These are phyloP conservation scores for Hycleus phaleratus DNA, from an alignment of 1,140 invertebrate species.

Conservation along the genomic window DNA sequence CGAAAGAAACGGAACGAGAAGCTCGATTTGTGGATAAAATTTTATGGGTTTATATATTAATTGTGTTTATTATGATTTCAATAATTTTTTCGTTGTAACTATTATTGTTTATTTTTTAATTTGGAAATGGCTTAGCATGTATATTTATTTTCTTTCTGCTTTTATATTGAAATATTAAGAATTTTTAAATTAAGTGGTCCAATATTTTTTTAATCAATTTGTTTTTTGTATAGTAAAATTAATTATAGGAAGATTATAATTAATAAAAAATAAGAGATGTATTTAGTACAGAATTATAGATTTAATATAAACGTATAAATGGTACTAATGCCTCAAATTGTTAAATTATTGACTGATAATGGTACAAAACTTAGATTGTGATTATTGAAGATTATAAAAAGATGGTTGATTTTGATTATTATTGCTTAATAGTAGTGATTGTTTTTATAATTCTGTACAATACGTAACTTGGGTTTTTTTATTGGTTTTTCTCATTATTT, in stretches of 20 bases:
- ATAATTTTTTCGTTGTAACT: too few species aligned
- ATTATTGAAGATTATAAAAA: not conserved
- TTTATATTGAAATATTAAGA: too few species aligned
- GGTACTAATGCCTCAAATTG: conserved; percentile 6
- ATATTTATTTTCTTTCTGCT: too few species aligned
- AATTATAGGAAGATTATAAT: not conserved
- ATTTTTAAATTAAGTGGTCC: not conserved
- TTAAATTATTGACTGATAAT: conserved; percentile 5
- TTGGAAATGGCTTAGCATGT: too few species aligned
- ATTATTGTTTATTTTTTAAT: too few species aligned
- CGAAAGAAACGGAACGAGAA: not conserved
- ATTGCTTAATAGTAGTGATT: conserved; percentile 6
- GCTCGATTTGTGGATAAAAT: conserved; percentile 5
- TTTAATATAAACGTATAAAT: not conserved
- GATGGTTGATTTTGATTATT: not conserved
- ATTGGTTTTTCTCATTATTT: too few species aligned
- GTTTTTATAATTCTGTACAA: conserved; percentile 13
- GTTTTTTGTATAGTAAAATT: conserved; percentile 8
- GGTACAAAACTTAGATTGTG: conserved; percentile 13
- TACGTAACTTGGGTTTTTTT: not conserved
- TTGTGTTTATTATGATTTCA: too few species aligned
- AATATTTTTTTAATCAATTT: conserved; percentile 1
- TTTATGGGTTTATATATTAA: too few species aligned
- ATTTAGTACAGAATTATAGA: conserved; percentile 12
- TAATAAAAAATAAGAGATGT: conserved; percentile 1